Conservation (phyloP, 2,888 invertebrate genomes). For the Ethmia dodecea region DNA sequence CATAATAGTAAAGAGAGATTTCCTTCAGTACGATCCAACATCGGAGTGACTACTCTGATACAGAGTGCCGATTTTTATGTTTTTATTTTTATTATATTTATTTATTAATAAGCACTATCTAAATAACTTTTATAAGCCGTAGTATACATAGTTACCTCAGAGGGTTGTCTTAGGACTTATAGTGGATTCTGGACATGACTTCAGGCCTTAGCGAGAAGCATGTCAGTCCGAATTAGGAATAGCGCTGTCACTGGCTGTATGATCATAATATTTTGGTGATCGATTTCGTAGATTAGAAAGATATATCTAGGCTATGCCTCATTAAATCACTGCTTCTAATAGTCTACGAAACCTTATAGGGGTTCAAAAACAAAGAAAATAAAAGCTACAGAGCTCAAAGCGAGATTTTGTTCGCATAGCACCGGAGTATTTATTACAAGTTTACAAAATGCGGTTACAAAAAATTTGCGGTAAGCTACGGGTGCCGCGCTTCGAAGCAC, state of each 20-base stretch:
- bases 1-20: conserved; percentile 46
- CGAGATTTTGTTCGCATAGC: conserved; percentile 6
- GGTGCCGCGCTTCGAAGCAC: neutral
- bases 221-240: too few relatives aligned
- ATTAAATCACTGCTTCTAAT: too few relatives aligned
- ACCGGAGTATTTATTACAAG: conserved; percentile 6
- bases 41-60: conserved; percentile 63
- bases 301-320: too few relatives aligned
- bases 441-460: conserved; percentile 5
- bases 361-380: neutral
- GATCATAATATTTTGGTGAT: too few relatives aligned
- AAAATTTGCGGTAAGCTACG: conserved; percentile 3
- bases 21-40: conserved; percentile 50
- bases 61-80: conserved; percentile 63
- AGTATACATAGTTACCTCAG: conserved; percentile 35
- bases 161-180: too few relatives aligned
- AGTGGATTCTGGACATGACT: too few relatives aligned
- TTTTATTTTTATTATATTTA: conserved; percentile 26
- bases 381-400: too few relatives aligned
- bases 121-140: conserved; percentile 44
- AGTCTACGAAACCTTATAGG: conserved; percentile 23
- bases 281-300: too few relatives aligned
- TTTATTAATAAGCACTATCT: conserved; percentile 65
- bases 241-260: too few relatives aligned
- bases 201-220: too few relatives aligned